Percentiles rank a stretch among this genome's conserved stretches.
Evolutionary conservation across 2,888 invertebrate genomes (phyloP).

Genomic region (Philopedon plagiatum): DNA sequence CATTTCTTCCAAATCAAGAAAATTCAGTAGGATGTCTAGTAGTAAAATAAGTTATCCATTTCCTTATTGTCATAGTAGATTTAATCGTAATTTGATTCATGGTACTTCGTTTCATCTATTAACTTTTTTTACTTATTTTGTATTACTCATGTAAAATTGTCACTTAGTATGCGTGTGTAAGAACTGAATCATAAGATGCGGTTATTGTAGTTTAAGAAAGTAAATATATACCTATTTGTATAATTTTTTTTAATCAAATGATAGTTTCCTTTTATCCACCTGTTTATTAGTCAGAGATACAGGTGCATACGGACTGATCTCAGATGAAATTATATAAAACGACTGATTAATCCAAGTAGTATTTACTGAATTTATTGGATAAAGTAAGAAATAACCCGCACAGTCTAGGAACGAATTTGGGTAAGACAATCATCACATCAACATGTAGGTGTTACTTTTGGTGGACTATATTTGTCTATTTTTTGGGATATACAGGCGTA

Average conservation of each 20-base stretch:
- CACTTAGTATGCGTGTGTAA: background rate
- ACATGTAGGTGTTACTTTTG: no score
- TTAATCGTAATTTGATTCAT: conserved; percentile 2
- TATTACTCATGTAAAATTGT: conserved; percentile 3
- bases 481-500: no score
- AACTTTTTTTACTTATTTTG: background rate
- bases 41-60: background rate
- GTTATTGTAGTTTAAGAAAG: background rate
- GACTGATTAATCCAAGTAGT: conserved; percentile 1
- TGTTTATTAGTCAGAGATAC: conserved; percentile 1
- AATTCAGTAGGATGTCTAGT: background rate
- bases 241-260: background rate
- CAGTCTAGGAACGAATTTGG: no score
- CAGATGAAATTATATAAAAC: no score
- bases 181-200: background rate
- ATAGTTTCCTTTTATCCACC: background rate
- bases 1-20: background rate
- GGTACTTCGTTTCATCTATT: background rate
- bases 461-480: no score
- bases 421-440: no score
- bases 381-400: no score
- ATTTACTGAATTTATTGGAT: no score
- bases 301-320: no score
- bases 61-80: background rate
- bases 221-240: background rate